Evolutionary conservation across 2,797 vertebrate species (phyloP), one percentile per base, ranked within the genome.

Genomic region (Enteromius afrohamiltoni): DNA sequence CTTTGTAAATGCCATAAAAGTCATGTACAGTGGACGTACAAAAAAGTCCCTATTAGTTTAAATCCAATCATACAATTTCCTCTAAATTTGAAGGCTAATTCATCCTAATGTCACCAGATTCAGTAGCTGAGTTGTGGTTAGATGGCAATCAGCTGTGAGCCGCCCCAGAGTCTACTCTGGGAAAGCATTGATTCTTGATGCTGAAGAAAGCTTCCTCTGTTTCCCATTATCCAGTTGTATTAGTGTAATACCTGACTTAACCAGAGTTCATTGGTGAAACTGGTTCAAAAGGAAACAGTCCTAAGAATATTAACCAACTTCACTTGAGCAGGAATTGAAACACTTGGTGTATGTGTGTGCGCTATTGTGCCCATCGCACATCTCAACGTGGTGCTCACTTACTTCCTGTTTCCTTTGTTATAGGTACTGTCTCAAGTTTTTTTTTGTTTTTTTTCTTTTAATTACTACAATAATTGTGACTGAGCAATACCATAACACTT

Each of bases 11-110:
- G 8, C 34, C 34, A 40, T 21, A 21, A 69, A 69, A 40, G 40
- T 42, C 19, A 42, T 42, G 37, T 62, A 77, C 40, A 77, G 55
- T 29, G 19, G 37, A 29, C 0, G 0, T 13, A 37, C 34, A 31
- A 26, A 74, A 88, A 87, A 71, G 31, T 19, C 47, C 68, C 58
- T 69, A 31, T 86, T 84, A 78, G 55, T 67, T 87, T 69, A 88
- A 85, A 84, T 85, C 70, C 62, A 77, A 82, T 86, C 80, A 85
- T 82, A 87, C 83, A 82, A 88, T 87, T 82, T 89, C 80, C 69
- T 85, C 67, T 1, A 60, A 83, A 51, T 64, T 68, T 26, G 3
- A 47, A 82, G 84, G 29, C 84, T 80, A 80, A 85, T 81, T 86
- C 77, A 67, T 77, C 64, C 67, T 51, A 31, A 69, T 65, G 79